A percentile compares a stretch with the other conserved stretches of the same genome.
These are phyloP conservation scores for Crepidodera aurea DNA, from an alignment of 2,888 invertebrate genomes.

Conservation along the genomic window DNA sequence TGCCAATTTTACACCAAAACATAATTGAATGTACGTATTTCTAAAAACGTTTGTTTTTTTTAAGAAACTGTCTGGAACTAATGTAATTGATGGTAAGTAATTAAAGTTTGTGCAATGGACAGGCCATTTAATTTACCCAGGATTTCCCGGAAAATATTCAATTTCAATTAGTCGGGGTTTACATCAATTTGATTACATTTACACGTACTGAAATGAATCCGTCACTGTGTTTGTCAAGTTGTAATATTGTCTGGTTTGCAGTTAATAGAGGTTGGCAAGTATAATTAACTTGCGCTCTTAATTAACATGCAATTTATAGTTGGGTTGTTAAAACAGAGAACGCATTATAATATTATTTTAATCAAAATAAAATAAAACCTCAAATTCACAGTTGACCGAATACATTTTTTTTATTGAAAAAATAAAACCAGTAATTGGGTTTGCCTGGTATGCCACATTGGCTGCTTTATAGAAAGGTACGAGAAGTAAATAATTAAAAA, in stretches of 20 bases:
- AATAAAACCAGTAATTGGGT: too few species aligned
- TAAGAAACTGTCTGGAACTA: background rate
- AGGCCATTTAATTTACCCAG: background rate
- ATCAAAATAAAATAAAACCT: too few species aligned
- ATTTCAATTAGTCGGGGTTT: constrained; percentile 36
- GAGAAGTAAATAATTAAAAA: too few species aligned
- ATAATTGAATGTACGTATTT: too few species aligned
- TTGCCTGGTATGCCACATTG: too few species aligned
- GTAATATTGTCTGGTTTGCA: constrained; percentile 3
- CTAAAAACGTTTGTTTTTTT: too few species aligned
- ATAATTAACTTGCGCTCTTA: constrained; percentile 12
- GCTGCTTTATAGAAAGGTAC: too few species aligned
- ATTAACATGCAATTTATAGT: background rate
- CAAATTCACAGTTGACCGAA: too few species aligned
- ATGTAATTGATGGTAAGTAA: background rate
- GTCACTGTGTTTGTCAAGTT: constrained; percentile 33
- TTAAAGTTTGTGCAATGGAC: background rate
- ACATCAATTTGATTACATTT: constrained; percentile 37
- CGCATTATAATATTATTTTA: too few species aligned
- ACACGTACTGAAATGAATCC: constrained; percentile 32
- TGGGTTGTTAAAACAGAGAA: too few species aligned
- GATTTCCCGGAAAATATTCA: constrained; percentile 31
- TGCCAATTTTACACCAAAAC: too few species aligned
- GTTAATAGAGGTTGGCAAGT: background rate
- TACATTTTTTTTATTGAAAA: too few species aligned